Evolutionary conservation across 2,797 vertebrate genomes (phyloP), one percentile per base, ranked within the genome.

Genomic region (Takifugu rubripes): DNA sequence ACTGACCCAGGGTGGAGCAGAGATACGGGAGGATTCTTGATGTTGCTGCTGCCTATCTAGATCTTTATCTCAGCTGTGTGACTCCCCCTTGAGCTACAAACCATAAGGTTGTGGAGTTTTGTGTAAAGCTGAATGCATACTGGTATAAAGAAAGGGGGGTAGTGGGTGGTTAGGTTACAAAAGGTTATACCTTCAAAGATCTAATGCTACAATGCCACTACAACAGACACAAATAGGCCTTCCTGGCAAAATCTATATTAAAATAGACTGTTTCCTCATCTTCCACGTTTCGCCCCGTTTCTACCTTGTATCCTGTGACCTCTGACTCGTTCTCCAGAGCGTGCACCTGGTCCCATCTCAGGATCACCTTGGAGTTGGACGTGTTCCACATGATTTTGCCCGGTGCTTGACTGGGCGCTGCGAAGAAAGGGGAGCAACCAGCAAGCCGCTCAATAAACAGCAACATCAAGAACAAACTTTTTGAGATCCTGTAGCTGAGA

Each of bases 271-370:
- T 29, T 29, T 7, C 27, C 4, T 29, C 10, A 24, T 6, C 46
- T 14, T 10, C 8, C 44, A 5, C 8, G 3, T n/a, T 17, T 89
- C 77, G 44, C 16, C 44, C 16, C 16, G 44, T n/a, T n/a, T 88
- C 77, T 86, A 98, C 96, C 91, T 97, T 97, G 77, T 99, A 99
- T 75, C 97, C 97, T 64, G 93, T 96, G 66, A 99, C 96, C 89
- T 99, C 96, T 0, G 96, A 99, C 86, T 99, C 96, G 15, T 98
- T 96, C 83, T 96, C 95, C 89, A 95, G 83, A 5, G 97, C 94
- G 50, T 95, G 95, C 52, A 99, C 97, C 67, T 95, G 94, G 81
- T 98, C 96, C 97, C 97, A 99, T 80, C 90, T 94, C 70, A 99
- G 87, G 75, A 97, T 92, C 79, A 99, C 94, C 87, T 97, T 98